These are phyloP conservation scores for Pristis pectinata DNA, from an alignment of 2,797 vertebrate genomes.

Conservation along the genomic window DNA sequence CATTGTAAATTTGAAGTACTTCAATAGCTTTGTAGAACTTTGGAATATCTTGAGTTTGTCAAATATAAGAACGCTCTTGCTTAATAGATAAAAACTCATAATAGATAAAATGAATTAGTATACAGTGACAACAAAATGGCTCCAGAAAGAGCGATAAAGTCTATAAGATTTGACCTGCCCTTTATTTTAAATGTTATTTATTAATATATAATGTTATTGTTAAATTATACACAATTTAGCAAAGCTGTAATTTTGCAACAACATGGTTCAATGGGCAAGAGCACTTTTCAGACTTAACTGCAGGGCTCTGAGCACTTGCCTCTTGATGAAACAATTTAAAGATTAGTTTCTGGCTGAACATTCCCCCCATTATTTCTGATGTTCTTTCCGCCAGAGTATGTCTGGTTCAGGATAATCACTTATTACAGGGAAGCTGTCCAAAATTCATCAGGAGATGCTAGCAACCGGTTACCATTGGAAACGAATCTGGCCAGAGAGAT, in stretches of 20 bases:
- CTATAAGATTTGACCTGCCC: not conserved
- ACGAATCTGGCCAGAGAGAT: not conserved
- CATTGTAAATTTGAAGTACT: not conserved
- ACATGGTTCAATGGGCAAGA: conserved; percentile 10
- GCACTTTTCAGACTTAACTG: not conserved
- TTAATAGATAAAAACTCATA: too few species aligned
- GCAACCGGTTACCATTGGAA: not conserved
- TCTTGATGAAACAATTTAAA: not conserved
- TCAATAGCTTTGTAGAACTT: not conserved
- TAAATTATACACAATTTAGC: not conserved
- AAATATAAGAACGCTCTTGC: too few species aligned
- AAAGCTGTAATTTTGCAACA: conserved; percentile 1
- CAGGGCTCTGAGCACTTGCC: not conserved
- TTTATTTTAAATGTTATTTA: not conserved
- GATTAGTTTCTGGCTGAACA: conserved; percentile 9
- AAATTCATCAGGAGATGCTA: not conserved
- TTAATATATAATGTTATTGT: not conserved
- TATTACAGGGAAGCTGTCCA: not conserved
- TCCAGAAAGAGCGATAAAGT: not conserved
- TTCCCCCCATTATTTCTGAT: not conserved
- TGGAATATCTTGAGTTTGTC: not conserved
- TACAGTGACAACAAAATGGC: too few species aligned
- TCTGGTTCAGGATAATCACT: not conserved
- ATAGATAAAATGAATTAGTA: too few species aligned
- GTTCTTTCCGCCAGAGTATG: not conserved